phyloP scores from a whole-genome alignment of 1,140 invertebrate genomes.

The Drosophila trapezifrons region DNA sequence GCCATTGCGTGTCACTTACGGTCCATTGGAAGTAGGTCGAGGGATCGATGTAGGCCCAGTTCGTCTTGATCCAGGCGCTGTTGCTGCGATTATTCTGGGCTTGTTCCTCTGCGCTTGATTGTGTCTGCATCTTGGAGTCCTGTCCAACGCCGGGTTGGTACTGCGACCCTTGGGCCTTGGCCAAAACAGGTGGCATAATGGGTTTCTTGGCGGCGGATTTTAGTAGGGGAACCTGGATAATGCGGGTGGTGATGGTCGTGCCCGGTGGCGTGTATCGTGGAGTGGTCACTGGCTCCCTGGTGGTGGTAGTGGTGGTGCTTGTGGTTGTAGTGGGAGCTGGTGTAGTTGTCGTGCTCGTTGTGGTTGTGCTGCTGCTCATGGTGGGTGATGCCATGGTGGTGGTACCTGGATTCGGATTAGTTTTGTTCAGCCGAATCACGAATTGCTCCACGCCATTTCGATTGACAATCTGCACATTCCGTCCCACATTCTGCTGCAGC shows the following conservation, averaged over 20 bases:
- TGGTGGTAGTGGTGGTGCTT: conserved; percentile 13
- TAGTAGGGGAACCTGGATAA: conserved; percentile 78
- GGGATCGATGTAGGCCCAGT: conserved; percentile 87
- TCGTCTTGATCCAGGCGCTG: conserved; percentile 76
- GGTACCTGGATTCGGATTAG: conserved; percentile 6
- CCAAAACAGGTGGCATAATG: conserved; percentile 79
- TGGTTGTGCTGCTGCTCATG: conserved; percentile 14
- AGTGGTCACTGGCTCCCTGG: conserved; percentile 20
- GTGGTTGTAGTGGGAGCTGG: conserved; percentile 27
- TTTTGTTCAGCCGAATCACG: conserved; percentile 71
- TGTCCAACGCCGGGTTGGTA: conserved; percentile 21
- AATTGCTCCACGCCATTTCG: conserved; percentile 74
- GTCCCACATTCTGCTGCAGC: conserved; percentile 62
- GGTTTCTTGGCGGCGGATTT: conserved; percentile 81
- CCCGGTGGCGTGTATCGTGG: conserved; percentile 13
- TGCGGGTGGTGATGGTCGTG: conserved; percentile 73
- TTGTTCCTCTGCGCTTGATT: conserved; percentile 6
- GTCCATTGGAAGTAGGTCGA: conserved; percentile 88
- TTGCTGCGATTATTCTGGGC: conserved; percentile 39
- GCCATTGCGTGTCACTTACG: conserved; percentile 83
- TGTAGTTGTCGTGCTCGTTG: conserved; percentile 26
- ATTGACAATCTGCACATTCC: conserved; percentile 71
- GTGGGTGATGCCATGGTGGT: conserved; percentile 2
- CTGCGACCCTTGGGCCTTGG: conserved; percentile 64
- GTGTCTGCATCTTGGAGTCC: conserved; percentile 20